Conservation (phyloP, 1,140 invertebrate species). For the Dreissena polymorpha region DNA sequence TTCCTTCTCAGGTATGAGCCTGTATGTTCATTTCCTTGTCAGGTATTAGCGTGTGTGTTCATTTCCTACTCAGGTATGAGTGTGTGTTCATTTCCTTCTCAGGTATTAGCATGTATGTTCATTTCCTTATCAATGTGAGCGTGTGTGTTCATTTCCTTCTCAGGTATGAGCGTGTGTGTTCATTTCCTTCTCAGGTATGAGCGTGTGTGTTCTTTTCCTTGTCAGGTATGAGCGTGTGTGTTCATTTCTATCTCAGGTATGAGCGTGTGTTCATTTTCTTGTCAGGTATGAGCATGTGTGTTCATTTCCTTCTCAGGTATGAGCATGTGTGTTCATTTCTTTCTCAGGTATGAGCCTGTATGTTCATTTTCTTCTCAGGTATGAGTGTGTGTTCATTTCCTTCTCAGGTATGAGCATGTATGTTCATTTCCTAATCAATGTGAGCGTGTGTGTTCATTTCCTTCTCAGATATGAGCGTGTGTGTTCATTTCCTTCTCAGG, state of each 20-base stretch:
- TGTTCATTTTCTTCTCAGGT: constrained; percentile 57
- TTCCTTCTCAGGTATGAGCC: constrained; percentile 69
- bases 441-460: neutral
- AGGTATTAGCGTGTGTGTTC: too few relatives aligned
- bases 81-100: constrained; percentile 48
- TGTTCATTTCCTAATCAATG: too few relatives aligned
- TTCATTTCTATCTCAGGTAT: constrained; percentile 63
- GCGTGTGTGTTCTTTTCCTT: too few relatives aligned
- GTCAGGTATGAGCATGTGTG: too few relatives aligned
- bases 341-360: too few relatives aligned
- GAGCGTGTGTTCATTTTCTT: too few relatives aligned
- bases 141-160: constrained; percentile 1
- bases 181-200: constrained; percentile 68
- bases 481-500: too few relatives aligned
- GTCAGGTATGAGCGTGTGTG: too few relatives aligned
- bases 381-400: constrained; percentile 63
- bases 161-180: constrained; percentile 70
- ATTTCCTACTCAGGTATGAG: constrained; percentile 68
- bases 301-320: constrained; percentile 63
- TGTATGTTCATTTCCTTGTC: too few relatives aligned
- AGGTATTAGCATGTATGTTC: constrained; percentile 75
- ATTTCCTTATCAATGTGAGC: too few relatives aligned
- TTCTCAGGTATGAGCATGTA: constrained; percentile 71
- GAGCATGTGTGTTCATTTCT: too few relatives aligned
- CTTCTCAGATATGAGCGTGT: constrained; percentile 71